Conservation (phyloP, 2,113 vertebrate genomes). For the Prinia subflava region DNA sequence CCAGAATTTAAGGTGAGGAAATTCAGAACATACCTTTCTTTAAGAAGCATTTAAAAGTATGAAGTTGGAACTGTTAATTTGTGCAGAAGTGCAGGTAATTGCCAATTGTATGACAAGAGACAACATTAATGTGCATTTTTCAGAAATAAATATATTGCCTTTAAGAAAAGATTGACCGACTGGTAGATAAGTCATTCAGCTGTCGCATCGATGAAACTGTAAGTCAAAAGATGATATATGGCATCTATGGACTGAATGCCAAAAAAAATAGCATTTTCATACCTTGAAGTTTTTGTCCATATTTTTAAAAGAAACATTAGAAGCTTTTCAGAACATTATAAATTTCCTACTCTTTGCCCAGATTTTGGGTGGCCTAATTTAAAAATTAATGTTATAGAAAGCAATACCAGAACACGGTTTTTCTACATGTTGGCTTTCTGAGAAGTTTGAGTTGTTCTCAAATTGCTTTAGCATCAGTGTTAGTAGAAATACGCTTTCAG, state of each 20-base stretch:
- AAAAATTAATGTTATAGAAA: neutral
- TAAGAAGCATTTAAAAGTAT: neutral
- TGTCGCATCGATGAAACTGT: accelerated
- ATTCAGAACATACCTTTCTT: neutral
- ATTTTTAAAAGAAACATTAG: neutral
- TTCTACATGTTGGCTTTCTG: neutral
- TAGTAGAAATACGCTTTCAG: neutral
- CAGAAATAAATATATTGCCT: neutral
- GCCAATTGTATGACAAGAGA: neutral
- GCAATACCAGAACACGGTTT: neutral
- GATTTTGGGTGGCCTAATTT: neutral
- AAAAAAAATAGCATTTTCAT: neutral
- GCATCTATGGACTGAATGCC: neutral
- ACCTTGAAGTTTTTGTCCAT: neutral
- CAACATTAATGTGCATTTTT: neutral
- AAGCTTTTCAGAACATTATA: neutral
- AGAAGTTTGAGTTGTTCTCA: neutral
- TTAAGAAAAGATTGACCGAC: neutral
- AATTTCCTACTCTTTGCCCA: neutral
- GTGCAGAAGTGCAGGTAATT: neutral
- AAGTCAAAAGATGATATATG: neutral
- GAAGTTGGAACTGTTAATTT: neutral
- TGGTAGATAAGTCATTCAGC: neutral
- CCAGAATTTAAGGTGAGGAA: neutral
- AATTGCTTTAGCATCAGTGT: neutral